Evolutionary conservation across 2,113 vertebrate species (phyloP), one percentile per base, ranked within the genome.

Genomic region (Syngnathus typhle): DNA sequence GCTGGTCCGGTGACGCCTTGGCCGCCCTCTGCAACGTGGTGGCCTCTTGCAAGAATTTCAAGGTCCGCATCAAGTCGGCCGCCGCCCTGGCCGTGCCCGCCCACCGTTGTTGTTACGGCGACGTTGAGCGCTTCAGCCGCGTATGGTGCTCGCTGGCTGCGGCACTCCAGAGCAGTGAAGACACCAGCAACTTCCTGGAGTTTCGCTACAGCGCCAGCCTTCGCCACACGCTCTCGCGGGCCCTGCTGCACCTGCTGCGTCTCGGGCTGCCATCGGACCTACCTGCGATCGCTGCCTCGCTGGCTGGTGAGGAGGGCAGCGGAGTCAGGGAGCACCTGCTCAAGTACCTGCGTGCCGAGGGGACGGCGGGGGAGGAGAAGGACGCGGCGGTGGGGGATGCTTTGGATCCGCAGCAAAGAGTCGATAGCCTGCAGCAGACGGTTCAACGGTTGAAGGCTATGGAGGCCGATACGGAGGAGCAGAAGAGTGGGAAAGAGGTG

Each of bases 1-100:
- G 81, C 1, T 99, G 96, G 96, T 92, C 93, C 1, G 61, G 77
- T 0, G 92, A 95, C 1, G 95, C 94, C 0, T 98, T 94, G 54
- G 71, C 81, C 0, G 91, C 94, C 0, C 92, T 99, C 51, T 95
- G 93, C 12, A 86, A 90, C 0, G 95, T 94, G 0, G 94, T 99
- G 54, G 94, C 91, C 1, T 95, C 95, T 27, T 98, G 96, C 83
- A 95, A 95, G 85, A 99, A 99, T 85, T 98, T 98, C 75, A 99
- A 98, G 83, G 96, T 98, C 18, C 92, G 96, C 7, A 98, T 98
- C 88, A 93, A 96, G 70, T 97, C 97, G 0, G 96, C 97, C 0
- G 90, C 93, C 1, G 97, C 97, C 4, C 92, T 99, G 51, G 88
- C 95, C 0, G 69, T 94, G 47, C 96, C 96, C 0, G 12, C 77